phyloP scores from a whole-genome alignment of 2,888 invertebrate species.

The Ectobius pallidus region DNA sequence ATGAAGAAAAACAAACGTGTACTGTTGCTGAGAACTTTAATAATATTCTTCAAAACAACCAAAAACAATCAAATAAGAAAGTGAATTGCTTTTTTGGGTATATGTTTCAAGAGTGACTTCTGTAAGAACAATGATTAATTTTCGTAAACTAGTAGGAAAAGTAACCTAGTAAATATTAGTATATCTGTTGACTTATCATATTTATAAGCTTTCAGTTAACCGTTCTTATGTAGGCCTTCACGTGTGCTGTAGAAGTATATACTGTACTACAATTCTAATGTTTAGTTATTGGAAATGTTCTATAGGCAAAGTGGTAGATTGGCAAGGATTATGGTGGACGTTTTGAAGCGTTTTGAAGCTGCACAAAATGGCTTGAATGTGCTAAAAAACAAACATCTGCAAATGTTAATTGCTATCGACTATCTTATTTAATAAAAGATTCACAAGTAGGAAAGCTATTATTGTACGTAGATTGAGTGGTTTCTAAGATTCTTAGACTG shows the following conservation, averaged over 20 bases:
- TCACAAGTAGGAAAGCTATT: too few relatives aligned
- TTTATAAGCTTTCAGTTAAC: background rate
- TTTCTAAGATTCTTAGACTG: too few relatives aligned
- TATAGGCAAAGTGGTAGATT: background rate
- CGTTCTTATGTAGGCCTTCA: background rate
- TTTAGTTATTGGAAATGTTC: background rate
- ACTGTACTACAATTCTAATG: background rate
- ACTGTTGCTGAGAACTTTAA: too few relatives aligned
- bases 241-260: background rate
- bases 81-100: background rate
- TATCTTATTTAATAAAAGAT: too few relatives aligned
- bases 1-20: background rate
- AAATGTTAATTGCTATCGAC: background rate
- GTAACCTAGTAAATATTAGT: background rate
- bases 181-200: background rate
- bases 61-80: background rate
- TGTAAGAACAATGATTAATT: background rate
- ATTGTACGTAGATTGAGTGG: too few relatives aligned
- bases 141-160: background rate
- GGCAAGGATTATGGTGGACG: background rate
- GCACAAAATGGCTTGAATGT: constrained; percentile 2
- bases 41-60: too few relatives aligned
- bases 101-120: background rate
- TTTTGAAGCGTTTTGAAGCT: background rate
- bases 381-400: background rate